Evolutionary conservation across 2,888 invertebrate genomes (phyloP), one percentile per base, ranked within the genome.

Genomic region (Chaitophorus viminalis): DNA sequence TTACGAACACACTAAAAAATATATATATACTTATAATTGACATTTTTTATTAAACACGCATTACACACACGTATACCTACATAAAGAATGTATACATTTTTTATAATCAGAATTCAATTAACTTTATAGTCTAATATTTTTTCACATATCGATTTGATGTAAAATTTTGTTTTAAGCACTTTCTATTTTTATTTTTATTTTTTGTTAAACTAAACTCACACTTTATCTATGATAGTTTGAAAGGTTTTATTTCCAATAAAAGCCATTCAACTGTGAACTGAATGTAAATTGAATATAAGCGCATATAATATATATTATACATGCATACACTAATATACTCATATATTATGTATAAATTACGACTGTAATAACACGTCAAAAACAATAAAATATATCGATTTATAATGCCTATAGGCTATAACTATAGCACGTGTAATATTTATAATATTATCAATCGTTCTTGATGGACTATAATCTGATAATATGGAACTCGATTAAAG

Each of bases 51-150:
- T 25, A 8, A 33, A 33, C 60, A 60, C 31, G 60, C 78, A 52
- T 25, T 78, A 60, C 33, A 78, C 25, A 25, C 54, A 17, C n/a
- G 78, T 79, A 29, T 29, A 68, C 29, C 46, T 29, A n/a, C 29
- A 39, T 60, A 78, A 78, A 39, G 18, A 21, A 65, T 18, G 65
- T 79, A 78, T 46, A 29, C 29, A 36, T 36, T 65, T 39, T 65
- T 36, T 60, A 25, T 65, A 79, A 65, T 79, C 79, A 65, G 21
- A 79, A 79, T 65, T 65, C 18, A 29, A 79, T 79, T 65, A 36
- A 79, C 65, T 79, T 79, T 65, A n/a, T 65, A 36, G 39, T 21
- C 17, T 29, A 18, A n/a, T 29, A 11, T 36, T 79, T 8, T 79
- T 25, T 39, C 29, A n/a, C 14, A 36, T 60, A 60, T 77, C 68